phyloP scores from a whole-genome alignment of 1,140 invertebrate species.

The Venustaconcha ellipsiformis region DNA sequence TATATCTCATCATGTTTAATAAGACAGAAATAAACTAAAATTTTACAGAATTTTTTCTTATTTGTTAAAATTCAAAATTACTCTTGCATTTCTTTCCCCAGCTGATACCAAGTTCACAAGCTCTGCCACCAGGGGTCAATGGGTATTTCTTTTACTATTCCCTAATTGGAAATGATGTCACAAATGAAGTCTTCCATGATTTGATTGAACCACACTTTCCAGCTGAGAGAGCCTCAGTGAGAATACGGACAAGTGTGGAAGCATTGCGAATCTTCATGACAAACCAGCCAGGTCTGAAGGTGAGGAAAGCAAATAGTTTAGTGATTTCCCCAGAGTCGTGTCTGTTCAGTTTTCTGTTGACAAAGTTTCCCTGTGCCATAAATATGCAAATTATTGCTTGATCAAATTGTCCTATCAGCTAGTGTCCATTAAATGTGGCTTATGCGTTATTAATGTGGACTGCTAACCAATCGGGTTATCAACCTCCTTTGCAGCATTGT shows the following conservation, averaged over 20 bases:
- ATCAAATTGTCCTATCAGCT: too few species aligned
- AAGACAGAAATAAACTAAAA: background rate
- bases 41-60: background rate
- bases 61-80: background rate
- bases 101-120: conserved; percentile 62
- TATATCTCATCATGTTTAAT: background rate
- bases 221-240: conserved; percentile 69
- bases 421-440: too few species aligned
- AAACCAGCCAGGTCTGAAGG: conserved; percentile 67
- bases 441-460: too few species aligned
- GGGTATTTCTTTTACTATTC: conserved; percentile 71
- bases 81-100: conserved; percentile 42
- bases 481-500: too few species aligned
- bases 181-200: conserved; percentile 69
- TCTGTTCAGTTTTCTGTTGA: too few species aligned
- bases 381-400: too few species aligned
- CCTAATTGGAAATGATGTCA: conserved; percentile 70
- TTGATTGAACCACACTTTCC: conserved; percentile 67
- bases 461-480: too few species aligned
- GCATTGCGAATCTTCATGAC: conserved; percentile 66
- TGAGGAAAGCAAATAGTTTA: conserved; percentile 28
- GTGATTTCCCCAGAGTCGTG: too few species aligned
- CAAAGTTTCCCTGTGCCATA: too few species aligned
- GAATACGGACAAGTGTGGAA: conserved; percentile 65
- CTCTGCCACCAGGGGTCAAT: conserved; percentile 46